A percentile compares a stretch with the other conserved stretches of the same genome.
These are phyloP conservation scores for Clarias gariepinus DNA, from an alignment of 2,113 vertebrate species.

Conservation along the genomic window DNA sequence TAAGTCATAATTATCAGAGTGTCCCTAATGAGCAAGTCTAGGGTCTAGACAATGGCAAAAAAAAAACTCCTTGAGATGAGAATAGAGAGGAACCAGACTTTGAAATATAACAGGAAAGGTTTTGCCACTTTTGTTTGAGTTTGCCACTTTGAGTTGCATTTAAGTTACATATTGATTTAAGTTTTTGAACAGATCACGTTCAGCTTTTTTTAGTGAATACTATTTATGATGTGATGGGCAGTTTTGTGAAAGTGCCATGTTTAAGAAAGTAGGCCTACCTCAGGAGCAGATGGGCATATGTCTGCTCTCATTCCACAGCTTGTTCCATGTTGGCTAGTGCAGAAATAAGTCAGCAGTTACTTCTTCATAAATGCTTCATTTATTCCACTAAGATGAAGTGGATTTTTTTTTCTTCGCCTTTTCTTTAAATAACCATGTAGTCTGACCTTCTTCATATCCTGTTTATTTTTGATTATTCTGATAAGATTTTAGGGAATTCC, in stretches of 20 bases:
- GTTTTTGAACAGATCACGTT: no score
- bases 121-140: no score
- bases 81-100: no score
- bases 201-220: no score
- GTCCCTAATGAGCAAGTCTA: no score
- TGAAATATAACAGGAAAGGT: no score
- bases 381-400: neutral
- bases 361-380: neutral
- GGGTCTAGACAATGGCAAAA: no score
- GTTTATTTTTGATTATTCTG: neutral
- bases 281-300: slow-evolving; percentile 67
- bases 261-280: slow-evolving; percentile 62
- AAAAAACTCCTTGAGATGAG: no score
- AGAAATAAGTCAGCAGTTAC: neutral
- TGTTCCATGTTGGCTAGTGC: neutral
- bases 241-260: neutral
- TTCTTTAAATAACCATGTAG: neutral
- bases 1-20: no score
- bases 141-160: no score
- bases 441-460: neutral
- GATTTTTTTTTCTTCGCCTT: no score
- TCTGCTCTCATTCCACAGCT: slow-evolving; percentile 61
- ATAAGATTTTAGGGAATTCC: neutral
- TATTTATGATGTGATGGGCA: neutral
- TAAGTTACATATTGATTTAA: neutral